phyloP scores from a whole-genome alignment of 1,140 invertebrate genomes.

The Pogonomyrmex barbatus region DNA sequence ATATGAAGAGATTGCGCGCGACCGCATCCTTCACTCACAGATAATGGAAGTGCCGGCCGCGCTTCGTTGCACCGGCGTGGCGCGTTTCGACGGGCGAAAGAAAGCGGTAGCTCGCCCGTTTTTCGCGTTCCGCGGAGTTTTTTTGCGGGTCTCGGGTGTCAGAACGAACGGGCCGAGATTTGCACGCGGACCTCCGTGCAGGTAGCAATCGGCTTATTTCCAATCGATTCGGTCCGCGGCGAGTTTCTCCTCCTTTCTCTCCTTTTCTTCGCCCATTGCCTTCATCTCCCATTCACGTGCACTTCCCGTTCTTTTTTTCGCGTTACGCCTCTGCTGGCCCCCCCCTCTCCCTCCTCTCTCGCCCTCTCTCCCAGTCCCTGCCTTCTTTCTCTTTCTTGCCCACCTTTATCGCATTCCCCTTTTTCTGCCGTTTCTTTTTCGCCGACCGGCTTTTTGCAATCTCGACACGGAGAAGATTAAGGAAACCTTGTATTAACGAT shows the following conservation, averaged over 20 bases:
- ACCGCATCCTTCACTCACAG: constrained; percentile 41
- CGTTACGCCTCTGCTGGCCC: constrained; percentile 40
- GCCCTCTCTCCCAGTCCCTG: not conserved
- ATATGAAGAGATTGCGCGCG: constrained; percentile 18
- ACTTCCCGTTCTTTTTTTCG: constrained; percentile 55
- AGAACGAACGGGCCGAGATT: constrained; percentile 73
- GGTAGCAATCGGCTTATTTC: constrained; percentile 78
- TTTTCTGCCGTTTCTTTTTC: constrained; percentile 47
- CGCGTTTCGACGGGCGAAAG: constrained; percentile 25
- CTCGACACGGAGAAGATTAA: constrained; percentile 55
- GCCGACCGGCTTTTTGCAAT: constrained; percentile 43
- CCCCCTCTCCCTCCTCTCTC: not conserved
- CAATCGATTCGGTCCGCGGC: constrained; percentile 75
- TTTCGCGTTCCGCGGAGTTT: constrained; percentile 54
- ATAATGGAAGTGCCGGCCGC: constrained; percentile 34
- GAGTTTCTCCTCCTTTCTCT: constrained; percentile 62
- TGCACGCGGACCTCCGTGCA: constrained; percentile 76
- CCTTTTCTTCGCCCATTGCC: constrained; percentile 51
- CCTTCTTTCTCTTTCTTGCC: constrained; percentile 11
- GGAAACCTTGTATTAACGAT: constrained; percentile 62
- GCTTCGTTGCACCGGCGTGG: constrained; percentile 26
- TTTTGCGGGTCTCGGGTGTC: constrained; percentile 70
- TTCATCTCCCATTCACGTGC: constrained; percentile 70
- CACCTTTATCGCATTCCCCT: constrained; percentile 3
- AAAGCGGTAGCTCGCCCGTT: constrained; percentile 49